Conservation (phyloP, 2,113 vertebrate species). For the Odontesthes bonariensis region DNA sequence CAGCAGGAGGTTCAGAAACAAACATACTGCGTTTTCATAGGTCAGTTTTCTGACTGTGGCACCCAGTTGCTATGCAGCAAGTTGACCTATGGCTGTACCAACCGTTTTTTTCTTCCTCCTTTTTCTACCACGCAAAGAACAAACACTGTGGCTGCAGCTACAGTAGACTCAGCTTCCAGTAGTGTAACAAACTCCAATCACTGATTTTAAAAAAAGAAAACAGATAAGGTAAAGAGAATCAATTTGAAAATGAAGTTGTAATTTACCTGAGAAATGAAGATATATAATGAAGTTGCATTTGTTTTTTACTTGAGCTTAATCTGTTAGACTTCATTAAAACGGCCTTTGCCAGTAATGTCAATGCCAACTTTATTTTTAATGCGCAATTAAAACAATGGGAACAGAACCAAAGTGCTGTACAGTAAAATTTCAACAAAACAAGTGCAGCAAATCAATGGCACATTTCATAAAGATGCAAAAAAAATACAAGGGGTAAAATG, state of each 20-base stretch:
- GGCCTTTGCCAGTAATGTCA: neutral
- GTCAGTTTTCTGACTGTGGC: conserved; percentile 67
- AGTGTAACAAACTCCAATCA: conserved; percentile 28
- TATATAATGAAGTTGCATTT: too few species aligned
- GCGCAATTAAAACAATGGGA: too few species aligned
- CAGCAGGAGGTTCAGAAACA: conserved; percentile 44
- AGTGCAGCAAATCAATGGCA: too few species aligned
- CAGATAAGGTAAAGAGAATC: neutral
- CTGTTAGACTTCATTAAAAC: too few species aligned
- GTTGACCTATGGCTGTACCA: conserved; percentile 68
- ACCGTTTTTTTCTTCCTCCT: conserved; percentile 53
- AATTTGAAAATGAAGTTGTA: neutral
- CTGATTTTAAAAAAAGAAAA: neutral
- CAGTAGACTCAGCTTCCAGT: conserved; percentile 11
- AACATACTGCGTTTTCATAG: conserved; percentile 69
- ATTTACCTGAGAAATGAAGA: too few species aligned
- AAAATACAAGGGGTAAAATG: too few species aligned
- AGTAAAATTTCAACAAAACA: too few species aligned
- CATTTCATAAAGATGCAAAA: too few species aligned
- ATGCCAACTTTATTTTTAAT: neutral
- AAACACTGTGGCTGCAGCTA: conserved; percentile 37
- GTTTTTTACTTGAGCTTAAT: too few species aligned
- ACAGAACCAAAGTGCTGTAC: too few species aligned
- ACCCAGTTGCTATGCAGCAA: conserved; percentile 77
- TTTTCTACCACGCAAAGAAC: conserved; percentile 41